A percentile compares a stretch with the other conserved stretches of the same genome.
These are phyloP conservation scores for Picathartes gymnocephalus DNA, from an alignment of 2,113 vertebrate species.

Conservation along the genomic window DNA sequence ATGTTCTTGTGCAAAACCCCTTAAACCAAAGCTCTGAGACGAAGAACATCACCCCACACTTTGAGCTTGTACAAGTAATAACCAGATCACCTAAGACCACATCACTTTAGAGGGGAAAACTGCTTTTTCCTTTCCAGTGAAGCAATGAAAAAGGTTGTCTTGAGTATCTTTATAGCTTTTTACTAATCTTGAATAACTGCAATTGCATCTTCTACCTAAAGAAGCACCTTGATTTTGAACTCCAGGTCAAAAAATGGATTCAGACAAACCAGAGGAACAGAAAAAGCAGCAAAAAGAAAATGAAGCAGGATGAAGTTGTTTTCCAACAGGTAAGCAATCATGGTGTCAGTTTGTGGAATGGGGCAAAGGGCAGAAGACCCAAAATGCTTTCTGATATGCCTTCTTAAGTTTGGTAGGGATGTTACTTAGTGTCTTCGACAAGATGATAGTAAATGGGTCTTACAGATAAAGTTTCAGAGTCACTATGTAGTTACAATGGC, in stretches of 20 bases:
- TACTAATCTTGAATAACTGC: slow-evolving; percentile 24
- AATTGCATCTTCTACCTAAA: slow-evolving; percentile 33
- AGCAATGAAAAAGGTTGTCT: slow-evolving; percentile 52
- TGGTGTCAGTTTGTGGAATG: neutral
- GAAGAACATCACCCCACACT: neutral
- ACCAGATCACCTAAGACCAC: neutral
- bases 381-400: neutral
- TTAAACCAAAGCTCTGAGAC: neutral
- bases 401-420: neutral
- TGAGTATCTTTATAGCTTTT: slow-evolving; percentile 53
- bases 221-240: slow-evolving; percentile 63
- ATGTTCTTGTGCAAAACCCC: neutral
- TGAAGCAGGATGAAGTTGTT: slow-evolving; percentile 72
- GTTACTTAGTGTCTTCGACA: rapidly evolving
- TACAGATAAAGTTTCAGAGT: neutral
- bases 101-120: neutral
- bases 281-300: slow-evolving; percentile 83
- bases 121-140: slow-evolving; percentile 2
- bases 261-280: slow-evolving; percentile 76
- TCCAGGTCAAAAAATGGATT: slow-evolving; percentile 92
- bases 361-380: neutral
- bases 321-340: slow-evolving; percentile 84
- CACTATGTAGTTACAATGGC: neutral
- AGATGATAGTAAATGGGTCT: neutral
- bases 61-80: neutral